Conservation (phyloP, 2,113 vertebrate genomes). For the Crotophaga sulcirostris region DNA sequence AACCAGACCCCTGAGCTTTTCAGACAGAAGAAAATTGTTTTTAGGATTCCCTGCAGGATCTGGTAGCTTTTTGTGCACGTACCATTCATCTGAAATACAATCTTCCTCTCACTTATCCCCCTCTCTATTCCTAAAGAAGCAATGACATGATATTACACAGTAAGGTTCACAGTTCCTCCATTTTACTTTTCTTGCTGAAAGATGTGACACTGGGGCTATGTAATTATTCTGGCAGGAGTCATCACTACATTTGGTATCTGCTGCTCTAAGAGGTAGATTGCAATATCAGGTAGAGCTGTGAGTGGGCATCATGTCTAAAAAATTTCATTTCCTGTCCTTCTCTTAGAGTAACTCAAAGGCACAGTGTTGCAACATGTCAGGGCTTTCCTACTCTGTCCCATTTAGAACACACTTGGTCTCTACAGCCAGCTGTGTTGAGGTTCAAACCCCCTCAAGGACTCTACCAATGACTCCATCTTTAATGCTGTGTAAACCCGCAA, state of each 20-base stretch:
- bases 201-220: background rate
- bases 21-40: background rate
- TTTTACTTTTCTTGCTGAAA: constrained; percentile 20
- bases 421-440: background rate
- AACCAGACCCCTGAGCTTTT: constrained; percentile 2
- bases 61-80: background rate
- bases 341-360: background rate
- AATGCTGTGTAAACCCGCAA: background rate
- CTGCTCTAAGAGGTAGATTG: background rate
- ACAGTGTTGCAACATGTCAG: background rate
- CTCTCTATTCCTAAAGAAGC: background rate
- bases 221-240: constrained; percentile 36
- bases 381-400: background rate
- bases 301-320: background rate
- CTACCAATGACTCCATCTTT: background rate
- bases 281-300: background rate
- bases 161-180: background rate
- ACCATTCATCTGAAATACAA: background rate
- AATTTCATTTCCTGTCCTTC: background rate
- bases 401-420: background rate
- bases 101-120: background rate
- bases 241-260: background rate
- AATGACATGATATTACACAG: background rate
- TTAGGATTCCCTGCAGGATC: background rate
- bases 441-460: background rate